Evolutionary conservation across 1,140 invertebrate species (phyloP).

Genomic region (Scaptomyza pallida): DNA sequence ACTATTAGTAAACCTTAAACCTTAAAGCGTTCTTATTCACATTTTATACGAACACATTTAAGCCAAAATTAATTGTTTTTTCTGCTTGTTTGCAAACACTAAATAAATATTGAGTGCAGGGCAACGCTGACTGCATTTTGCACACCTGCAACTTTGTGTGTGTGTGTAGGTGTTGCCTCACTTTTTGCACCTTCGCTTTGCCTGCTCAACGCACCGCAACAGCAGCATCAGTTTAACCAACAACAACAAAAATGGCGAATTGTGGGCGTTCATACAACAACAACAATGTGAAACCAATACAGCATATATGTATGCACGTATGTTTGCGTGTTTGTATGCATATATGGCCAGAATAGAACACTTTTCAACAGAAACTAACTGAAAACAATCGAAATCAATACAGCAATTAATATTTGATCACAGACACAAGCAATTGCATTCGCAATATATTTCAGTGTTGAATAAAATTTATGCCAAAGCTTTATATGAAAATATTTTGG

Average conservation of each 20-base stretch:
- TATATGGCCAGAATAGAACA: not conserved
- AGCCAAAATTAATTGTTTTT: not conserved
- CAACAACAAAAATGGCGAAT: not conserved
- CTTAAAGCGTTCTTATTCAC: too few species aligned
- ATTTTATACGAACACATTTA: too few species aligned
- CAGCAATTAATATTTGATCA: not conserved
- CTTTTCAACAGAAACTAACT: not conserved
- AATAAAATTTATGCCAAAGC: not conserved
- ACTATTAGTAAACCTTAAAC: too few species aligned
- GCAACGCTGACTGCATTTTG: constrained; percentile 19
- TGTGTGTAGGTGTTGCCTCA: too few species aligned
- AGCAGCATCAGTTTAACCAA: not conserved
- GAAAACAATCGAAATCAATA: not conserved
- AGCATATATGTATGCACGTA: too few species aligned
- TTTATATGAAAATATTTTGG: not conserved
- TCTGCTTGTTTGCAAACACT: not conserved
- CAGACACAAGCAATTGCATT: not conserved
- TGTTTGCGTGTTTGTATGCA: too few species aligned
- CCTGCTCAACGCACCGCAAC: not conserved
- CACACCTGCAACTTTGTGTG: not conserved
- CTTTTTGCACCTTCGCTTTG: not conserved
- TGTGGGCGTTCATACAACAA: not conserved
- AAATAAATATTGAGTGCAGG: not conserved
- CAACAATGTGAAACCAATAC: not conserved
- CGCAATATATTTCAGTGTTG: not conserved